phyloP scores from a whole-genome alignment of 64 coral and sea anemone species.

The Dendronephthya gigantea region DNA sequence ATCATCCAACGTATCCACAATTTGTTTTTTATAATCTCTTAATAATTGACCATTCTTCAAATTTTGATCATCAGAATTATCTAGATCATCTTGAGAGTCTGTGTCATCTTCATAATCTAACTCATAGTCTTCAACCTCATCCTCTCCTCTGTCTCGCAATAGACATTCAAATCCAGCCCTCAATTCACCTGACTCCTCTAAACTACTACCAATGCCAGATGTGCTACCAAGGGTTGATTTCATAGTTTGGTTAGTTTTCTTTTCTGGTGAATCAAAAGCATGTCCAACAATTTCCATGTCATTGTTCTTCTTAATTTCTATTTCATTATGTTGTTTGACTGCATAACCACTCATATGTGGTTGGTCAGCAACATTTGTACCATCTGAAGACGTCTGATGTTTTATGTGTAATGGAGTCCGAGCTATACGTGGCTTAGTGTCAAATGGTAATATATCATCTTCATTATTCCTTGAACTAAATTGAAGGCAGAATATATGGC shows the following conservation, averaged over 20 bases:
- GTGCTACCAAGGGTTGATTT: conserved; percentile 28
- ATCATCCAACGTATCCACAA: background rate
- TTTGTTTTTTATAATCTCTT: background rate
- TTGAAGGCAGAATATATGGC: background rate
- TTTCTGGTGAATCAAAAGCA: background rate
- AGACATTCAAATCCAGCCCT: conserved; percentile 19
- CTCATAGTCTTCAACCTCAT: conserved; percentile 31
- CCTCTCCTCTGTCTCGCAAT: conserved; percentile 12
- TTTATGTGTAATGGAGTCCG: conserved; percentile 58
- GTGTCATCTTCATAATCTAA: conserved; percentile 36
- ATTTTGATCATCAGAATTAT: background rate
- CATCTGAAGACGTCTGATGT: conserved; percentile 21
- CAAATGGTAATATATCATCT: conserved; percentile 49
- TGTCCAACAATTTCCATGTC: conserved; percentile 17
- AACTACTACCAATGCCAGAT: conserved; percentile 50
- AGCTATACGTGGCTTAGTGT: conserved; percentile 71
- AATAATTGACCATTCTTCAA: conserved; percentile 6
- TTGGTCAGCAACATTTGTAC: background rate
- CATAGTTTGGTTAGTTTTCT: background rate
- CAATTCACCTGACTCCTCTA: conserved; percentile 19
- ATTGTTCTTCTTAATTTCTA: background rate
- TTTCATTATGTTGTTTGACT: background rate
- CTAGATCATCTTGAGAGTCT: conserved; percentile 14
- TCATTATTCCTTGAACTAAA: conserved; percentile 25
- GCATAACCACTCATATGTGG: background rate